phyloP scores from a whole-genome alignment of 2,797 vertebrate genomes.

The Melanogrammus aeglefinus region DNA sequence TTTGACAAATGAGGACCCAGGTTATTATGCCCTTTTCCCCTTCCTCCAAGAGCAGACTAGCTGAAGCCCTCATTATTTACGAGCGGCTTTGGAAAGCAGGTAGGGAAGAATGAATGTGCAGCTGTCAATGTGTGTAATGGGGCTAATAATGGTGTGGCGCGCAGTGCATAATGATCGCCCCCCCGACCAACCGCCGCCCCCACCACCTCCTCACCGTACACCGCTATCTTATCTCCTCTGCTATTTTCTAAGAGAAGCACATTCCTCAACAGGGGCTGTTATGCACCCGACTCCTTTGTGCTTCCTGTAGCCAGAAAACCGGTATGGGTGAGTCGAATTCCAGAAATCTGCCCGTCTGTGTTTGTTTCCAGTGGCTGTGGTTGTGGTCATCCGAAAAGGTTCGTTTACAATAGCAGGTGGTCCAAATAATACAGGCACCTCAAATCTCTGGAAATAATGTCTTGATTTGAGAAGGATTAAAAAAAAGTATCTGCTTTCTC shows the following conservation, averaged over 20 bases:
- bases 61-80: conserved; percentile 74
- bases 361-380: background rate
- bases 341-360: background rate
- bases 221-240: conserved; percentile 48
- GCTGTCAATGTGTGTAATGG: conserved; percentile 81
- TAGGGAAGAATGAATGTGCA: conserved; percentile 76
- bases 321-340: background rate
- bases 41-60: conserved; percentile 49
- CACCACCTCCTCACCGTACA: conserved; percentile 22
- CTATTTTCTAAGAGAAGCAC: conserved; percentile 43
- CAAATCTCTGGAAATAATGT: background rate
- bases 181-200: conserved; percentile 33
- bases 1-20: conserved; percentile 74
- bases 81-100: conserved; percentile 76
- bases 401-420: background rate
- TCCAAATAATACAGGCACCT: background rate
- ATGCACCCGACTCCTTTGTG: background rate
- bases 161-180: conserved; percentile 71
- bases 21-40: conserved; percentile 73
- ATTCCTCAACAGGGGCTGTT: conserved; percentile 27
- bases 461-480: background rate
- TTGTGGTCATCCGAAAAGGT: background rate
- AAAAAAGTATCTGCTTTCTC: background rate
- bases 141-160: conserved; percentile 76
- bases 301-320: conserved; percentile 22